These are phyloP conservation scores for Urocynchramus pylzowi DNA, from an alignment of 2,113 vertebrate species.

Conservation along the genomic window DNA sequence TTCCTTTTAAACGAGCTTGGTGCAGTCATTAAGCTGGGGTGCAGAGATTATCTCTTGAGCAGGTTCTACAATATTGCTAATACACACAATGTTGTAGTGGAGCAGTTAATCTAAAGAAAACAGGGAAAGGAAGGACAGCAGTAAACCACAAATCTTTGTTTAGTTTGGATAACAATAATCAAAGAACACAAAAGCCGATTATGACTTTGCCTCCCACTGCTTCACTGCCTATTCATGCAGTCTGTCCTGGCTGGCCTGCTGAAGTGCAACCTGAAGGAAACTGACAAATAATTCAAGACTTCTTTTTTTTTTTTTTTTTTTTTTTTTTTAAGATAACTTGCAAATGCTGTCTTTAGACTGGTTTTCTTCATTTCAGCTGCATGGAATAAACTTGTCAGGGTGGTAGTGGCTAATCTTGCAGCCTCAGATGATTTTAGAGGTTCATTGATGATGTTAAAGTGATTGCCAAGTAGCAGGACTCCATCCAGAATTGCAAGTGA, in stretches of 20 bases:
- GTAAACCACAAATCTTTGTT: conserved; percentile 41
- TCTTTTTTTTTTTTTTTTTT: neutral
- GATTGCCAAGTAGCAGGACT: neutral
- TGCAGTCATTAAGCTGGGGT: neutral
- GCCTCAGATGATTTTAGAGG: neutral
- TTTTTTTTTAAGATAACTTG: neutral
- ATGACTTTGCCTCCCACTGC: conserved; percentile 17
- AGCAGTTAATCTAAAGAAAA: conserved; percentile 5
- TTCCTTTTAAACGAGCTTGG: neutral
- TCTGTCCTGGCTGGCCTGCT: neutral
- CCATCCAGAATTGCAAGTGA: neutral
- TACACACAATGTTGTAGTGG: neutral
- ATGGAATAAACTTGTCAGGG: neutral
- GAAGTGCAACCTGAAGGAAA: conserved; percentile 5
- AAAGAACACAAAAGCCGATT: conserved; percentile 32
- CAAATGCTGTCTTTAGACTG: neutral
- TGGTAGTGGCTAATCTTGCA: neutral
- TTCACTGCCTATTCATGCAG: neutral
- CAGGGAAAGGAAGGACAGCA: conserved; percentile 7
- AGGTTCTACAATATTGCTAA: neutral
- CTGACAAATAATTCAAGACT: neutral
- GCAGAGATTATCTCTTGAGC: conserved; percentile 25
- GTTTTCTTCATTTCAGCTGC: conserved; percentile 9
- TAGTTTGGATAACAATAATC: conserved; percentile 41
- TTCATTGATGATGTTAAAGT: neutral